Evolutionary conservation across 2,888 invertebrate species (phyloP).

Genomic region (Mimas tiliae): DNA sequence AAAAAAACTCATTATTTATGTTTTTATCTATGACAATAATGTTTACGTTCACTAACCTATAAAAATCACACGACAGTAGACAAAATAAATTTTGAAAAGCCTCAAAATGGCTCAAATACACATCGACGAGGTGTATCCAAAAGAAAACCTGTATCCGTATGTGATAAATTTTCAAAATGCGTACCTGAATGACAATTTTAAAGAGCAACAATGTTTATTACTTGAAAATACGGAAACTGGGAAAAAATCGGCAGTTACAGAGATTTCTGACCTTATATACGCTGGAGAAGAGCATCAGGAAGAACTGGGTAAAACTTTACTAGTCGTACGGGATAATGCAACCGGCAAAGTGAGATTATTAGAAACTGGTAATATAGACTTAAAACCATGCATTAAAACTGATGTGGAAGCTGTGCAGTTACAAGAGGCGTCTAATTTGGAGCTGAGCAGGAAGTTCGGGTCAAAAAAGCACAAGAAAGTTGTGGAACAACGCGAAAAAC

Average conservation of each 20-base stretch:
- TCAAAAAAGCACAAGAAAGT: conserved; percentile 85
- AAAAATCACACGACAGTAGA: neutral
- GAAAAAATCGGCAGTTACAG: conserved; percentile 50
- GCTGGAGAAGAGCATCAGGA: conserved; percentile 62
- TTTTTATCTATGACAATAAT: too few relatives aligned
- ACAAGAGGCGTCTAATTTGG: conserved; percentile 60
- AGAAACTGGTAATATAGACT: conserved; percentile 57
- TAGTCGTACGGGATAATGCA: conserved; percentile 60
- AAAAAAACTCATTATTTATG: too few relatives aligned
- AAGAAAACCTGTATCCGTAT: conserved; percentile 52
- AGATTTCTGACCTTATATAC: conserved; percentile 59
- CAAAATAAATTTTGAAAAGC: neutral
- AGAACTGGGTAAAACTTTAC: conserved; percentile 57
- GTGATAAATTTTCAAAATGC: conserved; percentile 72
- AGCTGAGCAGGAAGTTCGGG: conserved; percentile 86
- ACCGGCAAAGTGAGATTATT: conserved; percentile 71
- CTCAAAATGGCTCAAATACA: conserved; percentile 57
- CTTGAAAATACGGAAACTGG: conserved; percentile 50
- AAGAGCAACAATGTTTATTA: conserved; percentile 48
- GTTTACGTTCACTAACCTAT: too few relatives aligned
- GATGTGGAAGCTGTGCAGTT: conserved; percentile 45
- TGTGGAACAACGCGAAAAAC: conserved; percentile 85
- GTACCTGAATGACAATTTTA: conserved; percentile 58
- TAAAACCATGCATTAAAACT: conserved; percentile 56
- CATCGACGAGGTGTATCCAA: conserved; percentile 62